Percentiles rank a stretch among this genome's conserved stretches.
phyloP scores from a whole-genome alignment of 2,797 vertebrate genomes.

The Phalloptychus januarius region DNA sequence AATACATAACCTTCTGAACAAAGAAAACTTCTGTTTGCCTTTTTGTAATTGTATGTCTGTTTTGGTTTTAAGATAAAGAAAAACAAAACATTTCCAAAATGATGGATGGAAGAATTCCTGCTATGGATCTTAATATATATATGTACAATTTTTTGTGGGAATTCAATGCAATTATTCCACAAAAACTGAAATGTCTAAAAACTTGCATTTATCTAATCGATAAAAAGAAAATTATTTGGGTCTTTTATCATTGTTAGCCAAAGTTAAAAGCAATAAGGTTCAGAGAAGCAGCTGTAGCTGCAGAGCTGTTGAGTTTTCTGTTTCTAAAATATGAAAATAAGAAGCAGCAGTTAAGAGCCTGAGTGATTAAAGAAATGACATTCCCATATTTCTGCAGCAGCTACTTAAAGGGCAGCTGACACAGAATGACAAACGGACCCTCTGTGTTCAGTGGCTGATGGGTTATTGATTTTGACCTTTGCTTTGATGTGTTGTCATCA shows the following conservation, averaged over 20 bases:
- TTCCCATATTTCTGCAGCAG: not conserved
- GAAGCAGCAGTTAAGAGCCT: not conserved
- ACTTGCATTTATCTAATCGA: not conserved
- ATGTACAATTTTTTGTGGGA: not conserved
- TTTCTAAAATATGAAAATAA: not conserved
- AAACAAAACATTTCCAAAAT: not conserved
- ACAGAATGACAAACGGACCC: not conserved
- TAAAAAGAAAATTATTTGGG: not conserved
- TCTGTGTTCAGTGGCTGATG: not conserved
- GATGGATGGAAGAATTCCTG: not conserved
- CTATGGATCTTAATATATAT: not conserved
- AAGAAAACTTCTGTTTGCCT: not conserved
- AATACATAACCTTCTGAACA: not conserved
- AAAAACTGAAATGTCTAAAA: not conserved
- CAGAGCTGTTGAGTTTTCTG: not conserved
- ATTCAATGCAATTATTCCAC: not conserved
- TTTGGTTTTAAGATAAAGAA: not conserved
- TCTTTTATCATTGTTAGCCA: not conserved
- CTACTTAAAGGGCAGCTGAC: not conserved
- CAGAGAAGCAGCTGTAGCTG: no score
- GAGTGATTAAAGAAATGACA: not conserved
- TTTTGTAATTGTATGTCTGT: not conserved
- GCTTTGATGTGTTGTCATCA: not conserved
- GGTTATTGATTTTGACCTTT: conserved; percentile 2
- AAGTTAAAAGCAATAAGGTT: no score